These are phyloP conservation scores for Sericinus montela DNA, from an alignment of 2,888 invertebrate genomes.

Conservation along the genomic window DNA sequence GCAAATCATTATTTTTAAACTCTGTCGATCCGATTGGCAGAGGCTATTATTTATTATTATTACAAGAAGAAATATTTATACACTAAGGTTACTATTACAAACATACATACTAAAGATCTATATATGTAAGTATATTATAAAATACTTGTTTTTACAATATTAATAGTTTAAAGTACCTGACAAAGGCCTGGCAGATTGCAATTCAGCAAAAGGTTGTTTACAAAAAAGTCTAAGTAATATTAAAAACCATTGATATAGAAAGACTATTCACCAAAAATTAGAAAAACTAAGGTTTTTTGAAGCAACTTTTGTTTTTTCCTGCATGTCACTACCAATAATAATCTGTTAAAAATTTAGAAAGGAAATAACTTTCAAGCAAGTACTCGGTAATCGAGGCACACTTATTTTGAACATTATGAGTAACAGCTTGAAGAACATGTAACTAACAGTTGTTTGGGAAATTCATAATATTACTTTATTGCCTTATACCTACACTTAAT, in stretches of 20 bases:
- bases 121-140: not conserved
- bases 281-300: too few species aligned
- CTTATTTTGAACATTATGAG: not conserved
- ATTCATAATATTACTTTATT: conserved; percentile 8
- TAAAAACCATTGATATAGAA: too few species aligned
- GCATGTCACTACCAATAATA: not conserved
- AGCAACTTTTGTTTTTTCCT: not conserved
- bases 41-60: conserved; percentile 21
- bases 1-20: not conserved
- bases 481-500: too few species aligned
- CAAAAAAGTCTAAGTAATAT: too few species aligned
- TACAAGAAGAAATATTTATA: conserved; percentile 6
- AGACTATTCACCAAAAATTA: too few species aligned
- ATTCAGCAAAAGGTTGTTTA: too few species aligned
- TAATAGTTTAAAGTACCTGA: too few species aligned
- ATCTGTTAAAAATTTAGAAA: not conserved
- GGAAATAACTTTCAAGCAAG: not conserved
- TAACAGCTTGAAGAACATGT: not conserved
- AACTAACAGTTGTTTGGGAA: not conserved
- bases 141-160: not conserved
- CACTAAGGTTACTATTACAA: not conserved
- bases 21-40: conserved; percentile 7
- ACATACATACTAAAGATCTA: not conserved
- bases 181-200: too few species aligned
- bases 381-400: not conserved